Evolutionary conservation across 2,888 invertebrate genomes (phyloP), one percentile per base, ranked within the genome.

Genomic region (Theretra japonica): DNA sequence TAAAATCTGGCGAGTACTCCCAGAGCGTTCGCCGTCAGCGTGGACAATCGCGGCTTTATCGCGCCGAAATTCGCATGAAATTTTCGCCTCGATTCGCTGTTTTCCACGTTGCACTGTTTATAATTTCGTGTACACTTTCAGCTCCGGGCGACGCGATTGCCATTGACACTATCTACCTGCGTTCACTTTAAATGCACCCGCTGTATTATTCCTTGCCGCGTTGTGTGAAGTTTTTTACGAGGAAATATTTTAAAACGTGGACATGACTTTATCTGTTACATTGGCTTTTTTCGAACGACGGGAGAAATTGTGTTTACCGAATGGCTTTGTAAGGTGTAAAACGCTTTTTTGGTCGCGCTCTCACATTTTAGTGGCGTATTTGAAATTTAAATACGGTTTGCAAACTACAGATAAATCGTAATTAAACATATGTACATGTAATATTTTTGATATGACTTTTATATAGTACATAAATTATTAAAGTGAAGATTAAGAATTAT

Each of bases 141-240:
- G 82, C 88, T 82, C 79, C 77, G 71, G 85, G 88, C 86, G 72
- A 80, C 77, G 74, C 85, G 84, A 85, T 87, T 88, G 87, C 82
- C 78, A 81, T 82, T 88, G 90, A 90, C 90, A 86, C 84, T 90
- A 91, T 91, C 90, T 84, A 83, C 82, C 84, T 82, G 82, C 79
- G 80, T 78, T 79, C 85, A 80, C 80, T 87, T 87, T 86, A 87
- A 88, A 87, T 88, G 86, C 86, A 86, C 82, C 78, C 73, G 71
- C 75, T 75, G 80, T 82, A 87, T 84, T 84, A 80, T 82, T 83
- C 84, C 41, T 83, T 84, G 83, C 83, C 84, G 79, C 79, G 82
- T 77, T 82, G 80, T 76, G 75, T 73, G 73, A 75, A 74, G 73
- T 75, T 74, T 75, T 71, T 68, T 59, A 41, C 19, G 17, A 21